A percentile compares a stretch with the other conserved stretches of the same genome.
Evolutionary conservation across 1,140 invertebrate genomes (phyloP).

Genomic region (Lordiphosa mommai): DNA sequence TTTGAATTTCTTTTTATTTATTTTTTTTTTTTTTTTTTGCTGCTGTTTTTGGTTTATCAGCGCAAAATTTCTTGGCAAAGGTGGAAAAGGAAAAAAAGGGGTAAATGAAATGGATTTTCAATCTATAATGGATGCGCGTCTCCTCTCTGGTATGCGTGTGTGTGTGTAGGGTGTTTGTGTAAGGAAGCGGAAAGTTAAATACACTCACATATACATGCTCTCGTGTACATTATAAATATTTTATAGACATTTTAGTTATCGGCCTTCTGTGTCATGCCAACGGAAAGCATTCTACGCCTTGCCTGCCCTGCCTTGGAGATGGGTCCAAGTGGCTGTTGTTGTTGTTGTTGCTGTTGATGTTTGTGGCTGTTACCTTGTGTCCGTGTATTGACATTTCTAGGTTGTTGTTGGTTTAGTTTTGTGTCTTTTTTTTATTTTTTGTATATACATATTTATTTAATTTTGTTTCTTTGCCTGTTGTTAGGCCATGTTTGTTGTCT

Average conservation of each 20-base stretch:
- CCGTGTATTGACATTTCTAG: constrained; percentile 42
- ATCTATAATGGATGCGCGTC: constrained; percentile 27
- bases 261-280: constrained; percentile 27
- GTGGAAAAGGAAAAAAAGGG: constrained; percentile 1
- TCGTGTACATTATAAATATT: constrained; percentile 27
- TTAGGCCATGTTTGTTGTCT: not conserved
- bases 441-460: not conserved
- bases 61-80: constrained; percentile 17
- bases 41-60: constrained; percentile 22
- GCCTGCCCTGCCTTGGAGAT: constrained; percentile 31
- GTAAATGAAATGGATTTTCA: constrained; percentile 39
- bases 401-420: constrained; percentile 9
- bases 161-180: constrained; percentile 12
- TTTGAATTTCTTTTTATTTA: constrained; percentile 28
- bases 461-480: not conserved
- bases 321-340: constrained; percentile 18
- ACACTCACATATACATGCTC: constrained; percentile 9
- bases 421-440: not conserved
- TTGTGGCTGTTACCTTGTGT: constrained; percentile 17
- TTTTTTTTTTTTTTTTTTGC: constrained; percentile 3
- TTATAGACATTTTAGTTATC: constrained; percentile 37
- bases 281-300: constrained; percentile 23
- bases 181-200: constrained; percentile 34
- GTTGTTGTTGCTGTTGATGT: constrained; percentile 5
- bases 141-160: not conserved